phyloP scores from a whole-genome alignment of 2,888 invertebrate species.

The Alloscopus bannaensis region DNA sequence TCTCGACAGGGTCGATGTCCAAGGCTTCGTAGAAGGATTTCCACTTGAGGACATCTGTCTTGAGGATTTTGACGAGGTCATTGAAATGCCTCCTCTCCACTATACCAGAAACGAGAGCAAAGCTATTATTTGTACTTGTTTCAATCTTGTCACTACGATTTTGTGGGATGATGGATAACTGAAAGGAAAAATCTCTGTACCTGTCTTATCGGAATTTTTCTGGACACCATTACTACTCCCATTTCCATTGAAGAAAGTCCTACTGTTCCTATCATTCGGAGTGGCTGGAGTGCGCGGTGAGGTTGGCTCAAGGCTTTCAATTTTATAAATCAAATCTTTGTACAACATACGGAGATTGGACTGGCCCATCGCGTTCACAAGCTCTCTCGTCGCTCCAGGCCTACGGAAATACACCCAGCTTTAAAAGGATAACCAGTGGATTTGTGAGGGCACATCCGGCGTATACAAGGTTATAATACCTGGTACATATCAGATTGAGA shows the following conservation, averaged over 20 bases:
- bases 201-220: slow-evolving; percentile 62
- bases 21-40: slow-evolving; percentile 64
- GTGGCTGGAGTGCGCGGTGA: slow-evolving; percentile 33
- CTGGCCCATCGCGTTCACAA: slow-evolving; percentile 66
- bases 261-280: slow-evolving; percentile 22
- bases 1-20: slow-evolving; percentile 66
- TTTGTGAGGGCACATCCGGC: no score
- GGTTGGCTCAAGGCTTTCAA: slow-evolving; percentile 56
- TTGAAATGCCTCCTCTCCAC: slow-evolving; percentile 70
- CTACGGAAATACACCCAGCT: no score
- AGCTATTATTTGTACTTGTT: no score
- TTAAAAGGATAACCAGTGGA: no score
- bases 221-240: no score
- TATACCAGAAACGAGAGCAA: no score
- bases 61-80: slow-evolving; percentile 66
- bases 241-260: slow-evolving; percentile 51
- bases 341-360: slow-evolving; percentile 56
- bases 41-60: slow-evolving; percentile 62
- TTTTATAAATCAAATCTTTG: slow-evolving; percentile 66
- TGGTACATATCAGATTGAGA: slow-evolving; percentile 58
- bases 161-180: no score
- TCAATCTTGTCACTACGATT: no score
- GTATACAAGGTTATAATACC: no score
- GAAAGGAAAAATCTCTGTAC: slow-evolving; percentile 31
- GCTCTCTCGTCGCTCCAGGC: slow-evolving; percentile 64